Conservation (phyloP, 30 jellyfish, hydroid and myxozoan species). For the Aurelia sp. region DNA sequence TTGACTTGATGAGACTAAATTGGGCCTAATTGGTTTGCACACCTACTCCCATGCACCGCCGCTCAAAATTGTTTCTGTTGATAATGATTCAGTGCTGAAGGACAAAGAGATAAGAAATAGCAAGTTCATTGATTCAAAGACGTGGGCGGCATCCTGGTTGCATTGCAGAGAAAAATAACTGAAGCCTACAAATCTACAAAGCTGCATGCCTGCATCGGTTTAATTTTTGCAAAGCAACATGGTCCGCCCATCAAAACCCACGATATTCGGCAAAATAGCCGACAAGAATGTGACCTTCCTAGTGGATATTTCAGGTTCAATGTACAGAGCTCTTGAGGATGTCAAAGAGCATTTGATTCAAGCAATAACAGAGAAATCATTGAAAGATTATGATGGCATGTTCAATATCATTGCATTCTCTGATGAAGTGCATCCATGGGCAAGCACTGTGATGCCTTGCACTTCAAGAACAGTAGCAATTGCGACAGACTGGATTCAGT, state of each 20-base stretch:
- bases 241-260: constrained; percentile 7
- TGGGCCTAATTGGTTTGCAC: no score
- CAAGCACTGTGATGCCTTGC: constrained; percentile 69
- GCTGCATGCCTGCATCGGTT: no score
- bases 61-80: no score
- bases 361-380: constrained; percentile 26
- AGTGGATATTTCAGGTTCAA: constrained; percentile 79
- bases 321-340: constrained; percentile 50
- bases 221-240: neutral
- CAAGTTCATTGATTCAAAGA: no score
- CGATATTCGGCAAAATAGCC: constrained; percentile 35
- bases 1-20: no score
- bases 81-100: no score
- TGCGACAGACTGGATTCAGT: constrained; percentile 72
- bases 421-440: constrained; percentile 47
- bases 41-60: no score
- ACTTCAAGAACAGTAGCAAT: constrained; percentile 45
- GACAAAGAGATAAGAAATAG: no score
- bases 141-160: no score
- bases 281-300: constrained; percentile 59
- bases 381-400: constrained; percentile 39
- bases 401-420: constrained; percentile 73
- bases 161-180: no score
- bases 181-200: no score
- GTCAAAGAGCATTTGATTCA: constrained; percentile 48